Evolutionary conservation across 2,113 vertebrate species (phyloP), one percentile per base, ranked within the genome.

Genomic region (Pogona vitticeps): DNA sequence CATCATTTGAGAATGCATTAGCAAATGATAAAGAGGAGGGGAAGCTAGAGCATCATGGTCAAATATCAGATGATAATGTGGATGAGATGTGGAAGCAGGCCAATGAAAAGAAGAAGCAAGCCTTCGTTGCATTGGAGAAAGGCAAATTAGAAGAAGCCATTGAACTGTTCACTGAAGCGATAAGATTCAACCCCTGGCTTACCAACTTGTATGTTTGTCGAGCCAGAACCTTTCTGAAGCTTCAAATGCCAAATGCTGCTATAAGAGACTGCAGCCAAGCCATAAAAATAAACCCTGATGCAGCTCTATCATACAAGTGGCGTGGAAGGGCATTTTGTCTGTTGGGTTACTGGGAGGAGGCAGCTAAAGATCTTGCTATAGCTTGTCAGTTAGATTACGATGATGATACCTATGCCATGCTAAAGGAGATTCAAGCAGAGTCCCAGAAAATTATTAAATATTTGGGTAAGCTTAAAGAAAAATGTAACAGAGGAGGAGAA

Each of bases 231-330:
- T 98, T 88, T 87, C 93, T 97, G 78, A 92, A 92, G 88, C 95
- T 97, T 95, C 94, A 96, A 93, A 97, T 97, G 91, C 96, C 97
- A 77, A 96, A 96, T 10, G 96, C 96, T 58, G 97, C 97, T 76
- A 96, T 97, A 75, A 94, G 96, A 91, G 97, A 97, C 91, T 97
- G 97, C 63, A 88, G 97, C 93, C 87, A 93, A 95, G 97, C 97
- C 76, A 97, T 97, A 86, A 94, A 88, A 91, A 96, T 98, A 83
- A 93, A 97, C 92, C 97, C 95, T 9, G 95, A 97, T 92, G 97
- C 96, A 58, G 96, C 97, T 91, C 96, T 97, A 91, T 95, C 96
- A 0, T 98, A 97, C 91, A 97, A 97, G 91, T 97, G 96, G 96
- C 96, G 97, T 90, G 96, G 97, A 6, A 97, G 96, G 75, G 97